Conservation (phyloP, 2,888 invertebrate species). For the Oeneis ivallda region DNA sequence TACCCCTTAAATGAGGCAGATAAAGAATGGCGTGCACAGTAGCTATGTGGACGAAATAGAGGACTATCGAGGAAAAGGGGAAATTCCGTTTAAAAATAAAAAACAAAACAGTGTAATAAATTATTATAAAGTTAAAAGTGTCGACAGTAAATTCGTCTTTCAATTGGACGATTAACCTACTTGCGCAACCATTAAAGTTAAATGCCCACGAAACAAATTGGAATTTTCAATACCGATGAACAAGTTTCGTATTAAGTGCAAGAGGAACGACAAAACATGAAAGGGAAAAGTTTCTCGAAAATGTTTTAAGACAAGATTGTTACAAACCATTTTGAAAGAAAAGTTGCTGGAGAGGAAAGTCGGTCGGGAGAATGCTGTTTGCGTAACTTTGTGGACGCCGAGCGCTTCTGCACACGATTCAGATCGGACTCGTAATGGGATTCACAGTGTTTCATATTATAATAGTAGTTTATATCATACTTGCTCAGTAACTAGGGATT, state of each 20-base stretch:
- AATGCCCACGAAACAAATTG: slow-evolving; percentile 31
- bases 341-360: slow-evolving; percentile 32
- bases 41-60: too few species aligned
- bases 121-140: slow-evolving; percentile 1
- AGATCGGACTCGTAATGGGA: not conserved
- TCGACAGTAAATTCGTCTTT: slow-evolving; percentile 10
- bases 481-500: too few species aligned
- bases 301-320: slow-evolving; percentile 34
- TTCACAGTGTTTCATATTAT: not conserved
- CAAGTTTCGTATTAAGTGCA: slow-evolving; percentile 33
- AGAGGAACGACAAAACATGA: slow-evolving; percentile 30
- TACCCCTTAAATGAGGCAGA: too few species aligned
- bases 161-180: slow-evolving; percentile 23
- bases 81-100: too few species aligned
- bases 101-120: too few species aligned
- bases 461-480: too few species aligned
- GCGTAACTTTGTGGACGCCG: slow-evolving; percentile 21
- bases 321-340: slow-evolving; percentile 33
- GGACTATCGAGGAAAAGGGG: too few species aligned
- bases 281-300: slow-evolving; percentile 29
- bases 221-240: slow-evolving; percentile 33
- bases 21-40: too few species aligned
- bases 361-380: slow-evolving; percentile 22
- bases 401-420: not conserved
- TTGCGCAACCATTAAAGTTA: slow-evolving; percentile 28